Percentiles rank a stretch among this genome's conserved stretches.
phyloP scores from a whole-genome alignment of 2,888 invertebrate genomes.

The Eristalinus aeneus region DNA sequence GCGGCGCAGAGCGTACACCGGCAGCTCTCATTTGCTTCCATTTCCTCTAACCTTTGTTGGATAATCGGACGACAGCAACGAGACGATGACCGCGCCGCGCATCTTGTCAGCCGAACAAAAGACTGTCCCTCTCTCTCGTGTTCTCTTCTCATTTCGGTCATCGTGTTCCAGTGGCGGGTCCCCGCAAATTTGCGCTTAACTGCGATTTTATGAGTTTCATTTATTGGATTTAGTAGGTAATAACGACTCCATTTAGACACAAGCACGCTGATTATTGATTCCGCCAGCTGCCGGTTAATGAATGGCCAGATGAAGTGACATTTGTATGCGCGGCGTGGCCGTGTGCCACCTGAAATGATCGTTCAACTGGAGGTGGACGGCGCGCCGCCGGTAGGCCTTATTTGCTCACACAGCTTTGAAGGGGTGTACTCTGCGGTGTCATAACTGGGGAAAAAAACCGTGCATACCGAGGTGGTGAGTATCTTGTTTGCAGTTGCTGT shows the following conservation, averaged over 20 bases:
- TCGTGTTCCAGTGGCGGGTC: background rate
- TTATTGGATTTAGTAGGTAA: constrained; percentile 2
- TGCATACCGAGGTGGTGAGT: background rate
- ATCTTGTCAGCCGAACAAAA: constrained; percentile 5
- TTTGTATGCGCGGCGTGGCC: background rate
- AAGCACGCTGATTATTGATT: background rate
- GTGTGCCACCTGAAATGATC: background rate
- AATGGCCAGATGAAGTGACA: background rate
- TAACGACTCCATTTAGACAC: background rate
- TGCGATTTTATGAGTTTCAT: constrained; percentile 19
- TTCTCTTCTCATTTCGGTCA: background rate
- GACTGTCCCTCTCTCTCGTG: background rate
- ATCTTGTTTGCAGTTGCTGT: background rate
- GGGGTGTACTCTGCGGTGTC: background rate
- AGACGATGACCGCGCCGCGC: background rate
- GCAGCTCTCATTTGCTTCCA: background rate
- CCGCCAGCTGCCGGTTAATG: background rate
- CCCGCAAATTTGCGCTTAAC: background rate
- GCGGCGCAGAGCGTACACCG: background rate
- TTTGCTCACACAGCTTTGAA: background rate
- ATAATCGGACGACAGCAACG: constrained; percentile 36
- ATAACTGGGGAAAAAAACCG: background rate
- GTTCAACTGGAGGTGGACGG: background rate
- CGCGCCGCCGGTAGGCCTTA: background rate
- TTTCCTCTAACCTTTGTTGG: constrained; percentile 53